phyloP scores from a whole-genome alignment of 2,797 vertebrate genomes.

The Apogon hyalosoma region DNA sequence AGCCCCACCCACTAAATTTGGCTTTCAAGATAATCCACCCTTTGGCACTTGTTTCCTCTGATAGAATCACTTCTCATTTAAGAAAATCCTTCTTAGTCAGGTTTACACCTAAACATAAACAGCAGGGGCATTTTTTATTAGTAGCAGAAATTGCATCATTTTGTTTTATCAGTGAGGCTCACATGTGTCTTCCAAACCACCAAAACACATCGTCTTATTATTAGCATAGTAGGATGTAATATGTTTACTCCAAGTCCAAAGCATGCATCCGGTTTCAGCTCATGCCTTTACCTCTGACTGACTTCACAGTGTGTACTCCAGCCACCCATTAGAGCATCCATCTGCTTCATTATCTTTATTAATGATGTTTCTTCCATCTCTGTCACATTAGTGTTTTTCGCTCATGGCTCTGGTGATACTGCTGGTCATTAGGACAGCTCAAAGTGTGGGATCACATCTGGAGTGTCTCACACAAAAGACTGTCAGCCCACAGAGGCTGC shows the following conservation, averaged over 20 bases:
- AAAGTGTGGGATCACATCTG: conserved; percentile 81
- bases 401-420: conserved; percentile 67
- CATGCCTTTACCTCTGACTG: conserved; percentile 56
- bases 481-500: conserved; percentile 66
- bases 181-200: conserved; percentile 6
- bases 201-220: conserved; percentile 34
- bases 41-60: too few relatives aligned
- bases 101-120: too few relatives aligned
- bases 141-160: neutral
- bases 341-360: conserved; percentile 82
- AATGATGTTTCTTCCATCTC: conserved; percentile 74
- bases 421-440: conserved; percentile 73
- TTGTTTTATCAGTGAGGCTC: conserved; percentile 37
- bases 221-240: conserved; percentile 46
- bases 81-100: too few relatives aligned
- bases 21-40: neutral
- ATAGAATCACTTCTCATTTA: too few relatives aligned
- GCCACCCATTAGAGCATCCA: conserved; percentile 72
- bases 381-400: conserved; percentile 77
- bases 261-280: conserved; percentile 63
- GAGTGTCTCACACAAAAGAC: conserved; percentile 74
- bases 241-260: conserved; percentile 63
- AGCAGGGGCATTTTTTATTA: too few relatives aligned
- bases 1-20: neutral
- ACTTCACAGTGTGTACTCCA: conserved; percentile 63